Conservation (phyloP, 1,140 invertebrate species). For the Diachasmimorpha longicaudata region DNA sequence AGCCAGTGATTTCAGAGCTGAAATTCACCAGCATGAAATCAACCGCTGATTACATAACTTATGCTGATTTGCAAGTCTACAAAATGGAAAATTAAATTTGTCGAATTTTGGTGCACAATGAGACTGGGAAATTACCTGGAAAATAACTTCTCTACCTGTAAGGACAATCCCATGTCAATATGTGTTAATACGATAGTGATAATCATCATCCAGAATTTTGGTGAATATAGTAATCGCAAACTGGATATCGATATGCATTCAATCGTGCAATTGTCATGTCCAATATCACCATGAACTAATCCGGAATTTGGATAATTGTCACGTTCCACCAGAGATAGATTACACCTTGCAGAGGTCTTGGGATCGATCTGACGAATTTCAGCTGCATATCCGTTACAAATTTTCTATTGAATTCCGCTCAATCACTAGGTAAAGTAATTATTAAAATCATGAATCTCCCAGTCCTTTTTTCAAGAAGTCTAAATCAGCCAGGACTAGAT, state of each 20-base stretch:
- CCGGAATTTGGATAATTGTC: conserved; percentile 3
- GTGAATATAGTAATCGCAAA: background rate
- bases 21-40: background rate
- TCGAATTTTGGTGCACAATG: too few relatives aligned
- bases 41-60: background rate
- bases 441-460: background rate
- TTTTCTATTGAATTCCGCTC: too few relatives aligned
- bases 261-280: background rate
- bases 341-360: background rate
- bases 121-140: too few relatives aligned
- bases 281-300: background rate
- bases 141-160: too few relatives aligned
- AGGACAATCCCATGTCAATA: too few relatives aligned
- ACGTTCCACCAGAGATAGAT: background rate
- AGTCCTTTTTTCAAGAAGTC: background rate
- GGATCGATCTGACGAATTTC: background rate
- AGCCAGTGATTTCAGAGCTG: background rate
- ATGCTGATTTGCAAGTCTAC: background rate
- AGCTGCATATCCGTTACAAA: background rate
- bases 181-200: background rate
- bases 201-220: background rate
- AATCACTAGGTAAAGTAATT: too few relatives aligned
- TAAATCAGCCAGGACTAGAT: too few relatives aligned
- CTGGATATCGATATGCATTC: background rate
- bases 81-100: too few relatives aligned